Evolutionary conservation across 2,113 vertebrate genomes (phyloP), one percentile per base, ranked within the genome.

Genomic region (Todiramphus chloris): DNA sequence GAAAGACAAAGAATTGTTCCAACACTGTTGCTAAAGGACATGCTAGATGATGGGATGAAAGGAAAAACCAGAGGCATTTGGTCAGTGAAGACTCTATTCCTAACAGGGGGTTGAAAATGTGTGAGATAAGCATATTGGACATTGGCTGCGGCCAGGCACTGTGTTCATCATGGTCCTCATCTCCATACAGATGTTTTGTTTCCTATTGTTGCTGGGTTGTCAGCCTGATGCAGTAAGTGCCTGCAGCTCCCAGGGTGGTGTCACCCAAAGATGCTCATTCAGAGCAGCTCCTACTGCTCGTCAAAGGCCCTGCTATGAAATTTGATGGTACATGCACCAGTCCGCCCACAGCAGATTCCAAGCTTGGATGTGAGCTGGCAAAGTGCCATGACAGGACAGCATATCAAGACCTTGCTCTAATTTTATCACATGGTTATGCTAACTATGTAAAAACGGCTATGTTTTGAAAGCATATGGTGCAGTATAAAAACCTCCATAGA

Each of bases 381-480:
- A 60, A 50, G 37, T 25, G 89, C 89, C 60, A 17, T 2, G 48
- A 37, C 43, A 85, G 81, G 76, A 85, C 84, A 77, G 67, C 13
- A 0, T 53, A 92, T 28, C 62, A 56, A 58, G 90, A 81, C 83
- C 93, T 82, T 35, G 24, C 85, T 88, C 93, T 96, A 94, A 96
- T 95, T 96, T 92, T 94, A 87, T 95, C 93, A 8, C 63, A 15
- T n/a, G 51, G 73, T 82, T 97, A 48, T 93, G 87, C 87, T 88
- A 90, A 72, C 83, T 69, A 37, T 91, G 83, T 93, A 68, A 87
- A 87, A 94, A 48, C 51, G 81, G 87, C 53, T 82, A 82, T 39
- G 59, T 37, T 58, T 85, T 33, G 59, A 53, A 93, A 95, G 70
- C 96, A 95, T 95, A 96, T 94, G 97, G 94, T 91, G 55, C 74